Evolutionary conservation across 2,888 invertebrate genomes (phyloP).

Genomic region (Pseudanteris insignis): DNA sequence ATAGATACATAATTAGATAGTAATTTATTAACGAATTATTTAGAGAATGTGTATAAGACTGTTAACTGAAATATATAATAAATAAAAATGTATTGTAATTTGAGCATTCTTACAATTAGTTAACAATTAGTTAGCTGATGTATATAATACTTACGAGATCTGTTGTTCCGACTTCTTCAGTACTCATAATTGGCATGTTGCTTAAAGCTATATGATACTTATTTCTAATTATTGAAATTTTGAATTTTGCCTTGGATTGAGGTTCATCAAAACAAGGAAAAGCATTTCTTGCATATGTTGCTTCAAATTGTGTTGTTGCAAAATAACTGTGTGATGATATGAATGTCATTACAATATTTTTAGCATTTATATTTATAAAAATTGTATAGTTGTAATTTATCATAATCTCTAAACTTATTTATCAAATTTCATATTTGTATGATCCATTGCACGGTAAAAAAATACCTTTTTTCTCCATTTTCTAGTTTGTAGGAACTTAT

Average conservation of each 20-base stretch:
- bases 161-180: constrained; percentile 80
- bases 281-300: constrained; percentile 81
- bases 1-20: not conserved
- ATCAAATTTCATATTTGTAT: no score
- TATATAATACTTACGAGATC: constrained; percentile 72
- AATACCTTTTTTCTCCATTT: constrained; percentile 75
- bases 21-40: no score
- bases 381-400: no score
- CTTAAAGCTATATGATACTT: constrained; percentile 83
- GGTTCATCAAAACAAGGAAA: constrained; percentile 89
- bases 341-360: not conserved
- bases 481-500: constrained; percentile 78
- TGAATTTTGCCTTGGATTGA: constrained; percentile 82
- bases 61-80: no score
- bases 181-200: constrained; percentile 82
- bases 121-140: no score
- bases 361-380: no score
- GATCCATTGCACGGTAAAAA: no score
- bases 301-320: constrained; percentile 85
- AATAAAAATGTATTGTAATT: no score
- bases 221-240: constrained; percentile 81
- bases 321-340: constrained; percentile 69
- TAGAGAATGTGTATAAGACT: no score
- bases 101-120: no score
- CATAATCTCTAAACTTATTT: no score